Evolutionary conservation across 2,113 vertebrate genomes (phyloP).

Genomic region (Emydocephalus ijimae): DNA sequence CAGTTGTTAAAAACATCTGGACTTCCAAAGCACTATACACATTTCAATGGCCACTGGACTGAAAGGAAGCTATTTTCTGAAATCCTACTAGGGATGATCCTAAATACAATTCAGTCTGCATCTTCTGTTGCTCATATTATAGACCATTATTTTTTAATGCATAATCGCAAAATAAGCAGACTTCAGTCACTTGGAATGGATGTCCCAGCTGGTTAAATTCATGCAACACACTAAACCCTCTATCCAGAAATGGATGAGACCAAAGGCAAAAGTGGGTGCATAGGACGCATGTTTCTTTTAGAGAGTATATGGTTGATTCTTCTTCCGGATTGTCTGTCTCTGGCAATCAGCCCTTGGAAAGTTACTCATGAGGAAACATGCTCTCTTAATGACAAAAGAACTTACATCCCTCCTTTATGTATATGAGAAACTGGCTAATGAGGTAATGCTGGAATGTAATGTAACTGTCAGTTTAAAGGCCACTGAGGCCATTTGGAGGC

Average conservation of each 20-base stretch:
- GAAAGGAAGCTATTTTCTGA: slow-evolving; percentile 26
- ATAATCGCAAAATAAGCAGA: background rate
- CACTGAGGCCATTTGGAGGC: background rate
- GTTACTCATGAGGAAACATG: background rate
- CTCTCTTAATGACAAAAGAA: background rate
- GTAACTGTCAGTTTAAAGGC: background rate
- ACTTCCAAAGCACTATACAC: slow-evolving; percentile 30
- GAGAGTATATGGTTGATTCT: background rate
- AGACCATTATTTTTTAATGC: background rate
- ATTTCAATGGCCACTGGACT: slow-evolving; percentile 25
- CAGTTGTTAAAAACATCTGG: slow-evolving; percentile 37
- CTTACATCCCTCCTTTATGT: background rate
- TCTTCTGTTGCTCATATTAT: background rate
- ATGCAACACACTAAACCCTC: background rate
- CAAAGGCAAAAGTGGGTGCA: background rate
- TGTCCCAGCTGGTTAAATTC: background rate
- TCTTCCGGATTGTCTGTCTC: background rate
- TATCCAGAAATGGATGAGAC: background rate
- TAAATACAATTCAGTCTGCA: slow-evolving; percentile 4
- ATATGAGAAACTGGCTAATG: background rate
- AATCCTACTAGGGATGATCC: slow-evolving; percentile 9
- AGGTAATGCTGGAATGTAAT: background rate
- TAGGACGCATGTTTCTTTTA: background rate
- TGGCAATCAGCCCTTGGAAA: background rate
- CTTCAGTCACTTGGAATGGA: background rate